These are phyloP conservation scores for Helobdella robusta DNA, from an alignment of 2,888 invertebrate genomes.

Conservation along the genomic window DNA sequence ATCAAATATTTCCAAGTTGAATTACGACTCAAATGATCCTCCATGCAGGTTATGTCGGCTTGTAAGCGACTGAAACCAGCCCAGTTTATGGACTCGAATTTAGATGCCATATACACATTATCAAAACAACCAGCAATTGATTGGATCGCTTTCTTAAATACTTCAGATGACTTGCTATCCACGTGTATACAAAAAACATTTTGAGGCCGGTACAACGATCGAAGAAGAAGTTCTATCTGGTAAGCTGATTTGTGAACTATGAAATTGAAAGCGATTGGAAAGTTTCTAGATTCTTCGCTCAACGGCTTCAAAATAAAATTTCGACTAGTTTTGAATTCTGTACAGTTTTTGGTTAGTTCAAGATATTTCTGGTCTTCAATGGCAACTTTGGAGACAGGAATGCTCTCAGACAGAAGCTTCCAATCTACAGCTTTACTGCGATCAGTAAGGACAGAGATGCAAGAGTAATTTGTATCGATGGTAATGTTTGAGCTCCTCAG, in stretches of 20 bases:
- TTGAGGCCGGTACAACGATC: slow-evolving; percentile 43
- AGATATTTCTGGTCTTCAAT: background rate
- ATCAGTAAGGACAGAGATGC: too few relatives aligned
- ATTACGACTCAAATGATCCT: slow-evolving; percentile 37
- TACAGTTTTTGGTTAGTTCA: slow-evolving; percentile 29
- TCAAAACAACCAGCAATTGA: slow-evolving; percentile 40
- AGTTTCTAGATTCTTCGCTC: slow-evolving; percentile 37
- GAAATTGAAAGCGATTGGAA: slow-evolving; percentile 44
- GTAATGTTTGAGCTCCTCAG: too few relatives aligned
- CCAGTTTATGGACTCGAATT: slow-evolving; percentile 43
- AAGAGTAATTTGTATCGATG: too few relatives aligned
- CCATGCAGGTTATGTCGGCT: slow-evolving; percentile 46
- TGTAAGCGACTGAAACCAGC: slow-evolving; percentile 43
- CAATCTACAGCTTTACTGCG: too few relatives aligned
- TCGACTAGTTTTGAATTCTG: slow-evolving; percentile 20
- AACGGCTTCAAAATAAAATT: slow-evolving; percentile 27
- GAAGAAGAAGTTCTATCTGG: slow-evolving; percentile 41
- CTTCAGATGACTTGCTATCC: slow-evolving; percentile 38
- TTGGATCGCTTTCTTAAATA: slow-evolving; percentile 36
- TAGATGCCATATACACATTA: slow-evolving; percentile 45
- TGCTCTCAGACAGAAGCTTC: too few relatives aligned
- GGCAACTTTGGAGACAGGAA: too few relatives aligned
- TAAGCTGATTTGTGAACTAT: slow-evolving; percentile 41
- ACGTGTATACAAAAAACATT: slow-evolving; percentile 48
- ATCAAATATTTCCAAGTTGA: slow-evolving; percentile 45